Percentiles rank a stretch among this genome's conserved stretches.
phyloP scores from a whole-genome alignment of 2,113 vertebrate genomes.

The Drymodes brunneopygia region DNA sequence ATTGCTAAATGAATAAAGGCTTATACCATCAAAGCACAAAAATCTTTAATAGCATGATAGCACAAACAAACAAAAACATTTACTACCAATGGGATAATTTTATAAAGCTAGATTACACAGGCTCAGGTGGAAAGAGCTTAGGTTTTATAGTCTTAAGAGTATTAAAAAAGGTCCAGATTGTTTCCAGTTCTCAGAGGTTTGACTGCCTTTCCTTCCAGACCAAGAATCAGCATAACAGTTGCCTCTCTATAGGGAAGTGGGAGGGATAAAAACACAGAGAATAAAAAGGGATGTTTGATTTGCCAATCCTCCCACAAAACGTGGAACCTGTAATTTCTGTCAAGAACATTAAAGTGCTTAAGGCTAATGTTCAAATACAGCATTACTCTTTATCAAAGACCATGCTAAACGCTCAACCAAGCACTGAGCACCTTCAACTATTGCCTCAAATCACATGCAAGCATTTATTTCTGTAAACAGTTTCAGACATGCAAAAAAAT shows the following conservation, averaged over 20 bases:
- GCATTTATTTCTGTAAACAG: neutral
- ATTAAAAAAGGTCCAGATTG: neutral
- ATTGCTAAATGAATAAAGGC: neutral
- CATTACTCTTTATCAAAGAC: neutral
- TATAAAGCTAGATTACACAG: neutral
- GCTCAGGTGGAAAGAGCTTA: neutral
- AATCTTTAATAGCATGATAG: neutral
- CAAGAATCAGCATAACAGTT: neutral
- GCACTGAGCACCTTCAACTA: neutral
- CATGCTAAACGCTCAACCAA: neutral
- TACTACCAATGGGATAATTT: neutral
- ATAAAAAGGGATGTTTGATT: neutral
- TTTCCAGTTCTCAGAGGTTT: conserved; percentile 2
- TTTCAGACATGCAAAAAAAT: neutral
- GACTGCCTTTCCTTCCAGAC: neutral
- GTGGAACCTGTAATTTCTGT: neutral
- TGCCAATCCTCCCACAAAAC: neutral
- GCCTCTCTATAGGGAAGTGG: neutral
- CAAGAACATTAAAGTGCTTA: neutral
- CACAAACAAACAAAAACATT: neutral
- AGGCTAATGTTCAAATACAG: neutral
- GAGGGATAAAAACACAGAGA: fast-evolving
- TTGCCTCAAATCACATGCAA: neutral
- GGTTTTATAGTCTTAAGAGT: neutral
- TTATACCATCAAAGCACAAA: neutral